Percentiles rank a stretch among this genome's conserved stretches.
Evolutionary conservation across 2,113 vertebrate species (phyloP).

Genomic region (Vulpes vulpes): DNA sequence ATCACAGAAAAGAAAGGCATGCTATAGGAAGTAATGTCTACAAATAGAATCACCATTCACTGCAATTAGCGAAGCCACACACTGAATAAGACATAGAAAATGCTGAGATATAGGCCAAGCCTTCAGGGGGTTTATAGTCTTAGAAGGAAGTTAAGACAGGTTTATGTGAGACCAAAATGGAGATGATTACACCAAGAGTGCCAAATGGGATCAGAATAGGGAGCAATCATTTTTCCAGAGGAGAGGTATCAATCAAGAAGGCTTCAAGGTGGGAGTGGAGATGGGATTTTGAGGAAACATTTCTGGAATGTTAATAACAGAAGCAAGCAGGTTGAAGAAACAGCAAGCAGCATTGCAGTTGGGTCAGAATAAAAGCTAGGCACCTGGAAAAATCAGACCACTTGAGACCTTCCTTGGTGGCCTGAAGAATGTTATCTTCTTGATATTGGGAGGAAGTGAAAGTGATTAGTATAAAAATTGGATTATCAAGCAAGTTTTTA

Average conservation of each 20-base stretch:
- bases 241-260: not conserved
- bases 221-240: not conserved
- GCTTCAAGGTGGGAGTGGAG: not conserved
- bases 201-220: not conserved
- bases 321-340: not conserved
- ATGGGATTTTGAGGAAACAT: not conserved
- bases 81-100: not conserved
- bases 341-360: not conserved
- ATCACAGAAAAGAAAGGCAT: slow-evolving; percentile 61
- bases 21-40: slow-evolving; percentile 60
- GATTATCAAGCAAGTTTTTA: not conserved
- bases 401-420: not conserved
- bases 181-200: not conserved
- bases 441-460: not conserved
- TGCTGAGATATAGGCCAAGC: not conserved
- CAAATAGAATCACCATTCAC: slow-evolving; percentile 78
- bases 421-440: not conserved
- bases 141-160: not conserved
- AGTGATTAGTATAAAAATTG: not conserved
- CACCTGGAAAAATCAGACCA: not conserved
- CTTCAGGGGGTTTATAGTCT: not conserved
- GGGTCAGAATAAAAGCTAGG: not conserved
- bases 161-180: not conserved
- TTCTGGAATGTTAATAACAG: not conserved
- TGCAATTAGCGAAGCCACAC: slow-evolving; percentile 67